A percentile compares a stretch with the other conserved stretches of the same genome.
Evolutionary conservation across 1,140 invertebrate genomes (phyloP).

Genomic region (Dinothrombium tinctorium): DNA sequence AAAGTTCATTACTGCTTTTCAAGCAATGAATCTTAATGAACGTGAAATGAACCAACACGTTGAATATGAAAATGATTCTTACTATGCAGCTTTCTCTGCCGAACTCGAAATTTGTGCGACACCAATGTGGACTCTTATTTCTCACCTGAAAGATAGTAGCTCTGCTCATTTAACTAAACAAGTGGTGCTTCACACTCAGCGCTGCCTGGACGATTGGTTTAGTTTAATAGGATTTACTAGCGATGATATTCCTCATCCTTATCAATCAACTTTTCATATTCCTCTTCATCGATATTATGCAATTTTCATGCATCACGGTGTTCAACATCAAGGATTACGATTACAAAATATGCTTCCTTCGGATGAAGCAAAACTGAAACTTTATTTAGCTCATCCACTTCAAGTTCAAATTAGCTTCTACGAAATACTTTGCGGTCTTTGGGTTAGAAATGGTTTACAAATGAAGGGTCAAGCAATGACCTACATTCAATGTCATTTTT

Average conservation of each 20-base stretch:
- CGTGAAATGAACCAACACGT: conserved; percentile 66
- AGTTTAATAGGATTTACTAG: conserved; percentile 47
- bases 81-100: conserved; percentile 87
- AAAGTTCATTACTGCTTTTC: conserved; percentile 70
- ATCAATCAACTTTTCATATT: conserved; percentile 79
- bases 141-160: conserved; percentile 42
- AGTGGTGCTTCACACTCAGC: conserved; percentile 44
- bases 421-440: conserved; percentile 74
- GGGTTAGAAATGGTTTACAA: conserved; percentile 88
- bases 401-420: conserved; percentile 76
- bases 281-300: conserved; percentile 82
- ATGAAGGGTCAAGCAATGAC: conserved; percentile 97
- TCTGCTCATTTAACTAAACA: conserved; percentile 41
- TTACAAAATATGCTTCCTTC: conserved; percentile 46
- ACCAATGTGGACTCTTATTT: conserved; percentile 85
- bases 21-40: conserved; percentile 89
- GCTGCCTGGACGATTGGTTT: conserved; percentile 59
- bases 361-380: conserved; percentile 29
- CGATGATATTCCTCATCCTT: conserved; percentile 44
- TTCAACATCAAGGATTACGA: conserved; percentile 47
- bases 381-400: conserved; percentile 39
- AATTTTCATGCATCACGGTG: conserved; percentile 68
- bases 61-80: conserved; percentile 89
- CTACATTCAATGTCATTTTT: conserved; percentile 93
- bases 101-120: conserved; percentile 86